Evolutionary conservation across 2,797 vertebrate genomes (phyloP).

Genomic region (Scolopax rusticola): DNA sequence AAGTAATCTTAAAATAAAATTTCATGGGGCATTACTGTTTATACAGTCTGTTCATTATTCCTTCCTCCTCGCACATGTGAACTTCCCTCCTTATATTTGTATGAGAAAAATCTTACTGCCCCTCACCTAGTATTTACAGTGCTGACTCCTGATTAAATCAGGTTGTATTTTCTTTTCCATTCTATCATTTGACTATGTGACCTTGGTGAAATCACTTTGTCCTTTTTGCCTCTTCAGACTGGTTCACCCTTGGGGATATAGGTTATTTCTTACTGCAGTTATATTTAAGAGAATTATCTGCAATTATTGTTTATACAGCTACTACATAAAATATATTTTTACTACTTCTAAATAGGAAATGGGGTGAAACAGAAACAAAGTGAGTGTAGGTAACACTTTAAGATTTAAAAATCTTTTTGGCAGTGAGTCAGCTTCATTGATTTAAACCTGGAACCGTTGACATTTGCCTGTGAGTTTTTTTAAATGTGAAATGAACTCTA

Average conservation of each 20-base stretch:
- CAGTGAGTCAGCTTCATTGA: constrained; percentile 19
- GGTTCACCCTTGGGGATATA: background rate
- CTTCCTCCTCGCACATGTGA: background rate
- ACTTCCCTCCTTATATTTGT: background rate
- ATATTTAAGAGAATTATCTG: background rate
- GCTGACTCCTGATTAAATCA: background rate
- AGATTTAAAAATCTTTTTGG: constrained; percentile 59
- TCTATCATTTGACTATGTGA: background rate
- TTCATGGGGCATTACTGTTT: background rate
- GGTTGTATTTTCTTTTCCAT: background rate
- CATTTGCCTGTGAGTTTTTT: background rate
- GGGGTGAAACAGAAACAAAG: background rate
- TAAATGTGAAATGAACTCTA: background rate
- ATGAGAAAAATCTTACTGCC: background rate
- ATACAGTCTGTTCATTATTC: background rate
- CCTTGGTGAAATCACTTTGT: background rate
- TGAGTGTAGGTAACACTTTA: background rate
- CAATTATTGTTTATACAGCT: background rate
- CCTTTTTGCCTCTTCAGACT: background rate
- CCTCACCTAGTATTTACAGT: background rate
- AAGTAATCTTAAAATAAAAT: background rate
- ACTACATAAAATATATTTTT: background rate
- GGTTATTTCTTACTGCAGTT: background rate
- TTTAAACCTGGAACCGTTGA: constrained; percentile 53
- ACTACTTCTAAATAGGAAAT: background rate